These are phyloP conservation scores for Hylomyscus alleni DNA, from an alignment of 2,797 vertebrate genomes.

Conservation along the genomic window DNA sequence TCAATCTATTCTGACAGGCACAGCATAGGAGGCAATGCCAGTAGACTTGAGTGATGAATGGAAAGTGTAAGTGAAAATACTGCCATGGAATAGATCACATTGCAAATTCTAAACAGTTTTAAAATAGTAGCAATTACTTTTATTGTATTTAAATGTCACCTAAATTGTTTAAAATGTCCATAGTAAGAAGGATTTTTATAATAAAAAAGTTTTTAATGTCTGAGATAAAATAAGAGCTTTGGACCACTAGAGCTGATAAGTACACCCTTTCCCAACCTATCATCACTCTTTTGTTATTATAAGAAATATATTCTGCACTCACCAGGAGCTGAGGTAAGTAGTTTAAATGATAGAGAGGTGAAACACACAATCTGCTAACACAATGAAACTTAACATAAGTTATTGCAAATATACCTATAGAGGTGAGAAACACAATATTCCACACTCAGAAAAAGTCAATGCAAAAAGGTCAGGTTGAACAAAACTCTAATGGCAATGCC, in stretches of 20 bases:
- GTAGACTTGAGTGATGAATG: constrained; percentile 66
- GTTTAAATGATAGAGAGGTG: not conserved
- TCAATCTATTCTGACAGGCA: constrained; percentile 75
- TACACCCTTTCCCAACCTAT: not conserved
- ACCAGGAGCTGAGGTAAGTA: not conserved
- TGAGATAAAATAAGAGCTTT: not conserved
- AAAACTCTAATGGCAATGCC: not conserved
- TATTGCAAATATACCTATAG: not conserved
- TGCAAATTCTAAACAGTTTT: constrained; percentile 37
- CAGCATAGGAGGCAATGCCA: constrained; percentile 68
- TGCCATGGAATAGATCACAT: not conserved
- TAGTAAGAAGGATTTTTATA: constrained; percentile 35
- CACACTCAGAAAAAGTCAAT: not conserved
- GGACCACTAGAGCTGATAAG: not conserved
- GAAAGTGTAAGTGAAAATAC: constrained; percentile 64
- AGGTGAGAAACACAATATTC: not conserved
- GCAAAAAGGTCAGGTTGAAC: not conserved
- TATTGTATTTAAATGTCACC: constrained; percentile 55
- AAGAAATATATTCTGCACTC: not conserved
- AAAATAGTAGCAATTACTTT: constrained; percentile 6
- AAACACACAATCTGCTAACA: not conserved
- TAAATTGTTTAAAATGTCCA: constrained; percentile 13
- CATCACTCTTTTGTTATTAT: not conserved
- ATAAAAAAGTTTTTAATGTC: not conserved
- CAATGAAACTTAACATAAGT: not conserved